These are phyloP conservation scores for Sanderia malayensis DNA, from an alignment of 30 jellyfish, hydroid and myxozoan genomes.

Conservation along the genomic window DNA sequence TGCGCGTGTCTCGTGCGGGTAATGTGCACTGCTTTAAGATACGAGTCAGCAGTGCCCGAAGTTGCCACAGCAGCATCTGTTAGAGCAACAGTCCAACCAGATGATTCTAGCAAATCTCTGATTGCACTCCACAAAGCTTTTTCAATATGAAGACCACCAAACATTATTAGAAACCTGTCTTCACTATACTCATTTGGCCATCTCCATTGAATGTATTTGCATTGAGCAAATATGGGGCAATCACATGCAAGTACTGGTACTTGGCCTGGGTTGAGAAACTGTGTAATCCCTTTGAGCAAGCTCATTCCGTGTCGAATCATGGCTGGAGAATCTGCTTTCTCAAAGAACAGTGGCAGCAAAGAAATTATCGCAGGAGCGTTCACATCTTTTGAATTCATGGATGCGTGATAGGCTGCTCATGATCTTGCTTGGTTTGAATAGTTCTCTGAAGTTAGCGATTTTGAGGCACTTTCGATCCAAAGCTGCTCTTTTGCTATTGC, in stretches of 20 bases:
- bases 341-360: slow-evolving; percentile 40
- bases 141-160: slow-evolving; percentile 56
- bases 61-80: slow-evolving; percentile 45
- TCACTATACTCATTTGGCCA: slow-evolving; percentile 28
- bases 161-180: slow-evolving; percentile 26
- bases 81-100: slow-evolving; percentile 43
- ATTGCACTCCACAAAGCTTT: slow-evolving; percentile 22
- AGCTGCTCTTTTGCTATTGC: slow-evolving; percentile 17
- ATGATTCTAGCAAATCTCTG: slow-evolving; percentile 28
- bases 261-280: slow-evolving; percentile 46
- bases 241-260: slow-evolving; percentile 38
- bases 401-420: slow-evolving; percentile 58
- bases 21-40: slow-evolving; percentile 24
- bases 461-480: slow-evolving; percentile 8
- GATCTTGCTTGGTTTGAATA: slow-evolving; percentile 22
- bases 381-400: not conserved
- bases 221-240: slow-evolving; percentile 52
- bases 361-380: not conserved
- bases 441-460: slow-evolving; percentile 17
- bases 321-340: slow-evolving; percentile 36
- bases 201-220: slow-evolving; percentile 49
- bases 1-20: slow-evolving; percentile 53
- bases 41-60: slow-evolving; percentile 53
- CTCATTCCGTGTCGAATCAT: slow-evolving; percentile 31
- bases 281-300: slow-evolving; percentile 18